Base-by-base conservation (phyloP, 2,888 invertebrate genomes). In the Synergus umbraculus region DNA sequence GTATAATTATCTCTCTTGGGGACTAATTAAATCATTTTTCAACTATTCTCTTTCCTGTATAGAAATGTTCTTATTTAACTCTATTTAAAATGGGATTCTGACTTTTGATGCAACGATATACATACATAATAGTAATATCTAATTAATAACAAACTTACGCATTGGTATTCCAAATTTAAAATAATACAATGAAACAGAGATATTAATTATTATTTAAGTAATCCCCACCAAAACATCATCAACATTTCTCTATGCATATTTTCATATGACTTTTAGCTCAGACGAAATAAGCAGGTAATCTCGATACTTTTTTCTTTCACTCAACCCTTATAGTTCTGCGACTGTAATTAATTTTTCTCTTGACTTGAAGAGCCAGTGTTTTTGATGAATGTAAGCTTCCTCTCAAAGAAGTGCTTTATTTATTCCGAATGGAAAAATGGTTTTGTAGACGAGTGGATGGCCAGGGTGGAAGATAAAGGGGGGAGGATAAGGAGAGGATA, bases 391-490 rank as follows among this genome's bases (percentile, higher is more conserved):
- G 9, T 67, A 46, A 67, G 49, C 49, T 69, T 43, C 37, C 46
- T 60, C 83, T 79, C 77, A 79, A 83, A 84, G 82, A 76, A 80
- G 66, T 79, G 76, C 80, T 83, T 87, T 87, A 88, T 87, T 88
- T 88, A 85, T 88, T 85, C 78, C 82, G 79, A 78, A 81, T 49
- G 37, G 69, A 78, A 80, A 79, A 86, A 87, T 83, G 88, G 84
- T 87, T 84, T 84, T 76, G 67, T 49, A 69, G 79, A 66, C 63
- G 81, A 64, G 64, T 12, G 41, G 41, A 18, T 10, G 9, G 65
- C 29, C 41, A 66, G 60, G 77, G 22, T 22, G 44, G 37, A 0
- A 8, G 65, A 8, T 64, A 43, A 78, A 76, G 80, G 78, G 80
- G 76, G 76, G 79, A 79, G 80, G 79, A 77, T 79, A 60, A 77